Evolutionary conservation across 2,888 invertebrate species (phyloP).

Genomic region (Alsophila aescularia): DNA sequence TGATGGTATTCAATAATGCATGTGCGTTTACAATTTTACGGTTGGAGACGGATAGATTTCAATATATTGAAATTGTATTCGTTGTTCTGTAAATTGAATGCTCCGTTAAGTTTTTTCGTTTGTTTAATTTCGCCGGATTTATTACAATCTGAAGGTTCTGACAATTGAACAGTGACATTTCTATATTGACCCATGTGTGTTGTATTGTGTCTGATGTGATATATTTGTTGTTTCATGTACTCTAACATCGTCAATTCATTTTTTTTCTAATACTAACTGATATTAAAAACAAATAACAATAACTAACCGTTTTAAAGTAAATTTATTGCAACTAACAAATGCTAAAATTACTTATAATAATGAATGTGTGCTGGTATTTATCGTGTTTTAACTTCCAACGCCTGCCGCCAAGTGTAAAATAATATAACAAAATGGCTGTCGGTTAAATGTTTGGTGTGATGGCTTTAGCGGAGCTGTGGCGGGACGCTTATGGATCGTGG

Average conservation of each 20-base stretch:
- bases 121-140: too few relatives aligned
- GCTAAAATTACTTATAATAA: constrained; percentile 5
- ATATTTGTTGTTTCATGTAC: constrained; percentile 15
- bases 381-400: constrained; percentile 3
- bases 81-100: too few relatives aligned
- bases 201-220: constrained; percentile 30
- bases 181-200: constrained; percentile 10
- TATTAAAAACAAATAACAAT: constrained; percentile 3
- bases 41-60: too few relatives aligned
- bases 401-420: constrained; percentile 3
- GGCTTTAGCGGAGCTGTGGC: constrained; percentile 8
- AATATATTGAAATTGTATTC: too few relatives aligned
- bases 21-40: too few relatives aligned
- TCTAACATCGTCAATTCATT: constrained; percentile 7
- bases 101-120: too few relatives aligned
- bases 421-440: constrained; percentile 11
- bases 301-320: background rate
- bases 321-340: constrained; percentile 14
- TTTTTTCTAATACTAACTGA: constrained; percentile 16
- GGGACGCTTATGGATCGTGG: constrained; percentile 33
- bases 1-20: too few relatives aligned
- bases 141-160: too few relatives aligned
- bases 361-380: background rate
- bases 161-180: too few relatives aligned
- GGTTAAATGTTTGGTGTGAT: constrained; percentile 24